Conservation (phyloP, 2,888 invertebrate species). For the Flexamia atlantica region DNA sequence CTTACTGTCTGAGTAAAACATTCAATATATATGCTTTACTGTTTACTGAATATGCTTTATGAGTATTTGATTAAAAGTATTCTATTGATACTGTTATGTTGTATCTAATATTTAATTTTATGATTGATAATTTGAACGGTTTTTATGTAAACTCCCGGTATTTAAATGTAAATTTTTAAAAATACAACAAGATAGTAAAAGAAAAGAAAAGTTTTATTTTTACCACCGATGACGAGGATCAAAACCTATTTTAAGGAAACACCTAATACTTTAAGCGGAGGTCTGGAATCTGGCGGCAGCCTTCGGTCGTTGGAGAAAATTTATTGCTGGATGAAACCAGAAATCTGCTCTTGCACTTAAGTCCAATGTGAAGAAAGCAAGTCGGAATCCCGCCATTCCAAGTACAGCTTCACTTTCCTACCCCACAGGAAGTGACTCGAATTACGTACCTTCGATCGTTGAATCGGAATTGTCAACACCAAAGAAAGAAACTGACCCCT, state of each 20-base stretch:
- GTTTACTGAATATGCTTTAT: too few species aligned
- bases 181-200: too few species aligned
- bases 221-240: neutral
- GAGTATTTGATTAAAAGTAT: too few species aligned
- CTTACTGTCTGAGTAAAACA: too few species aligned
- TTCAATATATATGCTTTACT: too few species aligned
- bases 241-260: neutral
- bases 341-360: neutral
- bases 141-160: too few species aligned
- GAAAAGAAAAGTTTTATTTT: too few species aligned
- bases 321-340: neutral
- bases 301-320: neutral
- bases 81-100: too few species aligned
- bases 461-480: neutral
- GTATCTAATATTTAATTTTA: too few species aligned
- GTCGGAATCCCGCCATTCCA: constrained; percentile 5
- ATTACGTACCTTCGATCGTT: neutral
- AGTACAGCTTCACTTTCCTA: constrained; percentile 1
- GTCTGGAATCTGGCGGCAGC: neutral
- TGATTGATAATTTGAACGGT: too few species aligned
- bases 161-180: too few species aligned
- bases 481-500: constrained; percentile 14
- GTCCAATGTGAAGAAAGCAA: neutral
- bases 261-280: neutral
- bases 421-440: neutral